A percentile compares a stretch with the other conserved stretches of the same genome.
Evolutionary conservation across 2,888 invertebrate species (phyloP).

Genomic region (Eupeodes latifasciatus): DNA sequence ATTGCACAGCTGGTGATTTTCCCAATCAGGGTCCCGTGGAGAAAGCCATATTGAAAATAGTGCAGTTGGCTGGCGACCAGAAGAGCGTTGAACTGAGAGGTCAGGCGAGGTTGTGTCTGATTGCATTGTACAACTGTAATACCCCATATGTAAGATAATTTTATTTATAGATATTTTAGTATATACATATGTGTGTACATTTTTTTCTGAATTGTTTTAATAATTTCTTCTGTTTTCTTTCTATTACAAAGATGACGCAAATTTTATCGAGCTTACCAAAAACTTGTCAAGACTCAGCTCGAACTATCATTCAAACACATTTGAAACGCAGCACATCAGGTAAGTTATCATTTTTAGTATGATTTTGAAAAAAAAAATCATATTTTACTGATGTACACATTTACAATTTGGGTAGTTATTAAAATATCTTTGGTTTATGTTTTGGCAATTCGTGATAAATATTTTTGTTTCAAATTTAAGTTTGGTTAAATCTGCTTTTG

Average conservation of each 20-base stretch:
- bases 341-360: slow-evolving; percentile 45
- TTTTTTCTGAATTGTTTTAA: neutral
- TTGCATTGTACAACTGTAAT: slow-evolving; percentile 95
- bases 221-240: slow-evolving; percentile 49
- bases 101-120: slow-evolving; percentile 89
- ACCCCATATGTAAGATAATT: slow-evolving; percentile 87
- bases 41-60: slow-evolving; percentile 90
- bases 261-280: slow-evolving; percentile 90
- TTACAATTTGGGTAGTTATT: slow-evolving; percentile 53
- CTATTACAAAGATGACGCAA: slow-evolving; percentile 89
- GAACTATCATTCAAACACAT: slow-evolving; percentile 89
- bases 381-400: slow-evolving; percentile 49
- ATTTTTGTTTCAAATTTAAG: slow-evolving; percentile 17
- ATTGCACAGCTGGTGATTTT: slow-evolving; percentile 85
- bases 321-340: slow-evolving; percentile 88
- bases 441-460: slow-evolving; percentile 36
- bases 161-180: neutral
- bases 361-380: neutral
- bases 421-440: slow-evolving; percentile 37
- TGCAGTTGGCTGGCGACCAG: slow-evolving; percentile 89
- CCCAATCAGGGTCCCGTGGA: slow-evolving; percentile 85
- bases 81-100: slow-evolving; percentile 89
- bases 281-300: slow-evolving; percentile 90
- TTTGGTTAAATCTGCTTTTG: slow-evolving; percentile 46
- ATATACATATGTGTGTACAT: neutral